phyloP scores from a whole-genome alignment of 2,888 invertebrate genomes.

The Mythimna albipuncta region DNA sequence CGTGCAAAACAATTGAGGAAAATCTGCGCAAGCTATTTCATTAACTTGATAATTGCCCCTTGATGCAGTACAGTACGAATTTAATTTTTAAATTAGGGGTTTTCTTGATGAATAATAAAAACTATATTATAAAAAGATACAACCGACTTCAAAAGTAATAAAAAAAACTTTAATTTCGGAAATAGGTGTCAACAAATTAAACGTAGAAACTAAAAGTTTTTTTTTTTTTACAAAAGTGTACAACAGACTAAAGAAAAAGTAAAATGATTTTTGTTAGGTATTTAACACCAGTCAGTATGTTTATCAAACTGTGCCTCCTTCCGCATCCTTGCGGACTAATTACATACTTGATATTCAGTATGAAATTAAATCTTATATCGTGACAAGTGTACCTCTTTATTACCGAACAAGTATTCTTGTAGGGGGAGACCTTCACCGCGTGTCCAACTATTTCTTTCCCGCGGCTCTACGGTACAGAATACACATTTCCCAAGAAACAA shows the following conservation, averaged over 20 bases:
- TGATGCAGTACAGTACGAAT: background rate
- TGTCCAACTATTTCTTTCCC: background rate
- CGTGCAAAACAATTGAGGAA: conserved; percentile 27
- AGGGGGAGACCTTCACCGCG: conserved; percentile 51
- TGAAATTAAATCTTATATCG: conserved; percentile 7
- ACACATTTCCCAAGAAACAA: conserved; percentile 8
- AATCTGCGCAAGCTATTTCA: conserved; percentile 8
- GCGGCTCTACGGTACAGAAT: background rate
- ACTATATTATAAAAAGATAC: too few species aligned
- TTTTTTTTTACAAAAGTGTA: too few species aligned
- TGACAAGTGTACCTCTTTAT: background rate
- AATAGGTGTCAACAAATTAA: too few species aligned
- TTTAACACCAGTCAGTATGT: conserved; percentile 2
- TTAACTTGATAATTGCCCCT: conserved; percentile 21
- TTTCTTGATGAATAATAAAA: conserved; percentile 1
- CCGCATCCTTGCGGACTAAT: background rate
- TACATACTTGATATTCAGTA: background rate
- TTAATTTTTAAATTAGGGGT: background rate
- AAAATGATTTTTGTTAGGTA: background rate
- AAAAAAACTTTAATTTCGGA: too few species aligned
- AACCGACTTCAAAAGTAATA: too few species aligned
- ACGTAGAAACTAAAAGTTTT: too few species aligned
- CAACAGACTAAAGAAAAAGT: too few species aligned
- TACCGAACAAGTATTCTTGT: background rate
- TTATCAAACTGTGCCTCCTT: conserved; percentile 9